phyloP scores from a whole-genome alignment of 2,888 invertebrate genomes.

The Mantis religiosa region DNA sequence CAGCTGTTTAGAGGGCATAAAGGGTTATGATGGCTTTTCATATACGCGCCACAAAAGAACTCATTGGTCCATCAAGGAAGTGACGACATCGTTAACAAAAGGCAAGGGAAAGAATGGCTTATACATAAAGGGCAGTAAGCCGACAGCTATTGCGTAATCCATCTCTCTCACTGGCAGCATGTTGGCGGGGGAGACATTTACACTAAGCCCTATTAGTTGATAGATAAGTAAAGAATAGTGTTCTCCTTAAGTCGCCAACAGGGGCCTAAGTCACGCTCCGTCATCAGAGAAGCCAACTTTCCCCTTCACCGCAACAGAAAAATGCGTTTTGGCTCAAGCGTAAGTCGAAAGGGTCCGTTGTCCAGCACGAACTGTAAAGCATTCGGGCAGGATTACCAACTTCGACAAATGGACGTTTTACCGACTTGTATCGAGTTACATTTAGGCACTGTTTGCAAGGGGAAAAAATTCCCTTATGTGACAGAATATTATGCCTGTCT shows the following conservation, averaged over 20 bases:
- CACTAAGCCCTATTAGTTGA: neutral
- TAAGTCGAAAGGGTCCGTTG: neutral
- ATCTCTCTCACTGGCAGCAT: neutral
- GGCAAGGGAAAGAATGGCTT: neutral
- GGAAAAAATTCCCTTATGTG: too few relatives aligned
- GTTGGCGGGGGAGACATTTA: neutral
- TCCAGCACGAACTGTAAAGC: neutral
- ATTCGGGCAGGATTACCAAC: neutral
- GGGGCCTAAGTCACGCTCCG: conserved; percentile 3
- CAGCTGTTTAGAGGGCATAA: neutral
- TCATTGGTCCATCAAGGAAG: neutral
- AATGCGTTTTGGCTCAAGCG: neutral
- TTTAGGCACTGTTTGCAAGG: neutral
- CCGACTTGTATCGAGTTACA: neutral
- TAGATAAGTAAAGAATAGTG: neutral
- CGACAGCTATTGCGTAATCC: neutral
- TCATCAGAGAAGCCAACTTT: neutral
- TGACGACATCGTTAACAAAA: neutral
- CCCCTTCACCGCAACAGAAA: neutral
- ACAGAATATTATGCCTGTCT: too few relatives aligned
- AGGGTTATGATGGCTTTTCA: neutral
- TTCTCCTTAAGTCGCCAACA: neutral
- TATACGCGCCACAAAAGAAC: neutral
- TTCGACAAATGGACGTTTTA: neutral
- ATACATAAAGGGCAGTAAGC: neutral